phyloP scores from a whole-genome alignment of 1,140 invertebrate species.

The Drosophila nasuta region DNA sequence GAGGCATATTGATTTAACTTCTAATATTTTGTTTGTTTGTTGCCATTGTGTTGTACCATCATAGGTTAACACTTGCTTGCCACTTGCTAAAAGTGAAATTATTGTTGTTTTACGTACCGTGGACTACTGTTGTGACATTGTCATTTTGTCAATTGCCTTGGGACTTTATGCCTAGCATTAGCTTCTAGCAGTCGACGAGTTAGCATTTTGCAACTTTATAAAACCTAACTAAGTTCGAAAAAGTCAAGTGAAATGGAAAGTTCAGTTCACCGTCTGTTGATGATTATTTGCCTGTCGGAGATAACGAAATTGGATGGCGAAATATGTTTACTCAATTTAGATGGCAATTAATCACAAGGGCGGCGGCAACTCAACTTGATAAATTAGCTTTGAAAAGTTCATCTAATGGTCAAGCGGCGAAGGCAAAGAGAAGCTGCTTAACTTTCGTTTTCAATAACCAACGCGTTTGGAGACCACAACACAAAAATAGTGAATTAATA shows the following conservation, averaged over 20 bases:
- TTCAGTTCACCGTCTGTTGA: slow-evolving; percentile 27
- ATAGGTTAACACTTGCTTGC: slow-evolving; percentile 54
- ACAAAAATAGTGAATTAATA: slow-evolving; percentile 31
- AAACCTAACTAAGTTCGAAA: neutral
- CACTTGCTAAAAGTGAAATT: slow-evolving; percentile 81
- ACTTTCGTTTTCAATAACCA: slow-evolving; percentile 70
- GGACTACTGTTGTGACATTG: neutral
- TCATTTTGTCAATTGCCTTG: neutral
- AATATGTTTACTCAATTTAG: slow-evolving; percentile 44
- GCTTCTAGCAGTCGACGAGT: neutral
- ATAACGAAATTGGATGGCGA: slow-evolving; percentile 45
- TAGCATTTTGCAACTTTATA: neutral
- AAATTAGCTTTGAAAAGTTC: slow-evolving; percentile 28
- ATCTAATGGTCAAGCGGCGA: slow-evolving; percentile 3
- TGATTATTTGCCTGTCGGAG: slow-evolving; percentile 46
- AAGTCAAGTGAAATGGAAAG: slow-evolving; percentile 45
- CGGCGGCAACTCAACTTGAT: slow-evolving; percentile 34
- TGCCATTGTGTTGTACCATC: slow-evolving; percentile 27
- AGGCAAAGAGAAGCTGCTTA: slow-evolving; percentile 10
- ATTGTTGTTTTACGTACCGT: slow-evolving; percentile 52
- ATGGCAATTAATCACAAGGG: slow-evolving; percentile 52
- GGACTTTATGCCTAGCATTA: slow-evolving; percentile 13
- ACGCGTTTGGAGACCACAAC: slow-evolving; percentile 32
- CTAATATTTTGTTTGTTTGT: slow-evolving; percentile 18
- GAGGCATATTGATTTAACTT: slow-evolving; percentile 2